These are phyloP conservation scores for Meteorus colon DNA, from an alignment of 2,888 invertebrate species.

Conservation along the genomic window DNA sequence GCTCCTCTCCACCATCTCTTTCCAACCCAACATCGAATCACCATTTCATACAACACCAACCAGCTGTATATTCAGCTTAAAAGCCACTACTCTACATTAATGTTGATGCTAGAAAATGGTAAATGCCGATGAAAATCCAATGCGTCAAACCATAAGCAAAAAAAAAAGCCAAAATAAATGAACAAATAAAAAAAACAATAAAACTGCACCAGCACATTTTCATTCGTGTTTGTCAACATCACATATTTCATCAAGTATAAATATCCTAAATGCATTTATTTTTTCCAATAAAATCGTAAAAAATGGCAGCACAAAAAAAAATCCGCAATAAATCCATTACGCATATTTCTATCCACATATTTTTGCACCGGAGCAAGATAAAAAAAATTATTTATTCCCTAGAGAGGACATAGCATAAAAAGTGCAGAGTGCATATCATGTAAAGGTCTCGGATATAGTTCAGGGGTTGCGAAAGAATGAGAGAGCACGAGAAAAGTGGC, in stretches of 20 bases:
- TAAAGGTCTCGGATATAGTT: constrained; percentile 42
- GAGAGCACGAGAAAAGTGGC: constrained; percentile 27
- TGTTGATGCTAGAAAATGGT: background rate
- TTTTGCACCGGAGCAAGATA: constrained; percentile 4
- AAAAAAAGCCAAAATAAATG: background rate
- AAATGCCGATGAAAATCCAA: background rate
- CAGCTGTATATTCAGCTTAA: background rate
- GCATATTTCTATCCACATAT: constrained; percentile 18
- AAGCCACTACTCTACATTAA: constrained; percentile 7
- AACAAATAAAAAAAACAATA: constrained; percentile 2
- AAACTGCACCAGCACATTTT: background rate
- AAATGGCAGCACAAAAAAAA: constrained; percentile 37
- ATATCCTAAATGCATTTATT: too few relatives aligned
- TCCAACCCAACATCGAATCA: background rate
- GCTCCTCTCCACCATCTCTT: background rate
- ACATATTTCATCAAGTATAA: too few relatives aligned
- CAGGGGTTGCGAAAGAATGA: constrained; percentile 46
- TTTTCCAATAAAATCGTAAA: constrained; percentile 37
- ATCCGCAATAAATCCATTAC: constrained; percentile 5
- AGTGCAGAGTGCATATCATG: constrained; percentile 33
- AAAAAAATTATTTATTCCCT: constrained; percentile 2
- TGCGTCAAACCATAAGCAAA: background rate
- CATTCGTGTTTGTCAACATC: too few relatives aligned
- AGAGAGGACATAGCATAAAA: constrained; percentile 33
- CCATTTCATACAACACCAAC: background rate